Evolutionary conservation across 2,888 invertebrate species (phyloP).

Genomic region (Cosmorhoe ocellata): DNA sequence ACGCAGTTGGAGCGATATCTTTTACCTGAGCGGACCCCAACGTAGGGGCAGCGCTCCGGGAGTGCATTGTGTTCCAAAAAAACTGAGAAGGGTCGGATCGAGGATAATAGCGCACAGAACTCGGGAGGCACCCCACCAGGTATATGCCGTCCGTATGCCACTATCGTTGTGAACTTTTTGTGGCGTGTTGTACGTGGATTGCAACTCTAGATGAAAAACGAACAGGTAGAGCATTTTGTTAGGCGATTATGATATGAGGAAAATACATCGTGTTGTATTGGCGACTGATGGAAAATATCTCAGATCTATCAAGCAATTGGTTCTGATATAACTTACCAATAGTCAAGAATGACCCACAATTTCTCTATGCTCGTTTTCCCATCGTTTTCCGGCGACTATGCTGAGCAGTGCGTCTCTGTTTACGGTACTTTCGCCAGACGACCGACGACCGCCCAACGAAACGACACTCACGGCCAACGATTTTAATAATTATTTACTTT

Average conservation of each 20-base stretch:
- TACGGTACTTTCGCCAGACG: slow-evolving; percentile 68
- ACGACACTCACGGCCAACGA: slow-evolving; percentile 36
- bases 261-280: not conserved
- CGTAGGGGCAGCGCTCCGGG: slow-evolving; percentile 62
- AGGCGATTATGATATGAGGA: not conserved
- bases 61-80: slow-evolving; percentile 71
- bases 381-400: slow-evolving; percentile 33
- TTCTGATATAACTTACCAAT: slow-evolving; percentile 3
- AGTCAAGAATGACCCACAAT: slow-evolving; percentile 15
- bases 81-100: slow-evolving; percentile 71
- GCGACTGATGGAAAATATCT: not conserved
- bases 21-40: slow-evolving; percentile 64
- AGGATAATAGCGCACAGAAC: slow-evolving; percentile 59
- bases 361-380: slow-evolving; percentile 18
- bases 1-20: slow-evolving; percentile 45
- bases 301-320: not conserved
- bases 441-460: slow-evolving; percentile 32
- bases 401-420: slow-evolving; percentile 24
- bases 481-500: too few relatives aligned
- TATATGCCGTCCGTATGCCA: slow-evolving; percentile 35
- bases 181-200: slow-evolving; percentile 9
- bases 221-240: slow-evolving; percentile 8
- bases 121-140: slow-evolving; percentile 49
- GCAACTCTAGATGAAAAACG: slow-evolving; percentile 16
- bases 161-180: slow-evolving; percentile 32